Evolutionary conservation across 2,113 vertebrate genomes (phyloP).

Genomic region (Neolamprologus longior): DNA sequence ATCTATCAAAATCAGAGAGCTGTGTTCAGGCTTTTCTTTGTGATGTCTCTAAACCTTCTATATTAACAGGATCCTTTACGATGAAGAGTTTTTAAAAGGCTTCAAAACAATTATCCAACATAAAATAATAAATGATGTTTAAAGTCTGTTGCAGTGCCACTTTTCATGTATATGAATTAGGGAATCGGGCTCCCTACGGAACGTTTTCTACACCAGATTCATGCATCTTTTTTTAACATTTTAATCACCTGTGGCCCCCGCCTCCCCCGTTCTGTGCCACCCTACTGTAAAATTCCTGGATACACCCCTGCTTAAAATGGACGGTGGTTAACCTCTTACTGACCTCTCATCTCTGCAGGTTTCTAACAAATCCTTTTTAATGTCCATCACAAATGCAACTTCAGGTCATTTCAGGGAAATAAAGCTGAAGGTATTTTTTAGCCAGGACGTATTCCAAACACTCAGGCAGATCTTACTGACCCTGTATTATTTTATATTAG

Average conservation of each 20-base stretch:
- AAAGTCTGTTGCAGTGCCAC: not conserved
- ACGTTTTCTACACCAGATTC: not conserved
- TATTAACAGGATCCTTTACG: not conserved
- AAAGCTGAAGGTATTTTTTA: not conserved
- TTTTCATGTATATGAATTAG: not conserved
- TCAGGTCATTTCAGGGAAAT: not conserved
- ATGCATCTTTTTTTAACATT: not conserved
- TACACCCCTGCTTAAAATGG: not conserved
- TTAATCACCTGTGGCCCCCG: not conserved
- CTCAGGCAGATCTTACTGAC: not conserved
- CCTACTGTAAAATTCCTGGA: not conserved
- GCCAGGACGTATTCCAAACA: not conserved
- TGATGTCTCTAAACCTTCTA: not conserved
- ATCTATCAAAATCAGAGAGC: not conserved
- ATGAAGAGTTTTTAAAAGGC: not conserved
- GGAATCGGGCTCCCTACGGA: rapidly evolving
- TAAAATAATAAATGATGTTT: not conserved
- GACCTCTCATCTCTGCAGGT: not conserved
- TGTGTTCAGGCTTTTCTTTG: not conserved
- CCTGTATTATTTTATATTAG: not conserved
- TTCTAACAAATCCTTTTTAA: not conserved
- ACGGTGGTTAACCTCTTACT: not conserved
- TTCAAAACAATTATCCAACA: rapidly evolving
- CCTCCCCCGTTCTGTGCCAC: not conserved
- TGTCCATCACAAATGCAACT: not conserved